Evolutionary conservation across 2,797 vertebrate species (phyloP).

Genomic region (Neosalanx taihuensis): DNA sequence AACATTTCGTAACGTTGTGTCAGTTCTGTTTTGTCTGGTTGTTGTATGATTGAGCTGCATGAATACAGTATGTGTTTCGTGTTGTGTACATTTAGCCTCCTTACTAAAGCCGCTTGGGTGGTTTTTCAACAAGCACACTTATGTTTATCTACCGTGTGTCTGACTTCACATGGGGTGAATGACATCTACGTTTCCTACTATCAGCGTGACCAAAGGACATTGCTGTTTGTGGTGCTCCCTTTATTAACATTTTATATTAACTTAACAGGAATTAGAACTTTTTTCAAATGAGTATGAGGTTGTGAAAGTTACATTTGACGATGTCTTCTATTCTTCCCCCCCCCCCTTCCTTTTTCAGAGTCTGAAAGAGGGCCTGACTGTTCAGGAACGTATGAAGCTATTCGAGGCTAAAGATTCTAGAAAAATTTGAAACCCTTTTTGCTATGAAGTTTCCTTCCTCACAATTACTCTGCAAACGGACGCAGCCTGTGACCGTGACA

Average conservation of each 20-base stretch:
- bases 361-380: constrained; percentile 96
- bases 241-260: not conserved
- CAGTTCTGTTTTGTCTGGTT: constrained; percentile 5
- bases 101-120: not conserved
- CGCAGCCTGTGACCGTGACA: not conserved
- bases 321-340: too few relatives aligned
- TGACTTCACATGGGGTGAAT: not conserved
- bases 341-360: constrained; percentile 73
- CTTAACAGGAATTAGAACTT: not conserved
- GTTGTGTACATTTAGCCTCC: not conserved
- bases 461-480: not conserved
- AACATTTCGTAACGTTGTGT: not conserved
- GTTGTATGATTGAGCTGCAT: too few relatives aligned
- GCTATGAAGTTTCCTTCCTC: constrained; percentile 23
- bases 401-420: constrained; percentile 96
- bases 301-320: not conserved
- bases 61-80: too few relatives aligned
- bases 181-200: not conserved
- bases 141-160: not conserved
- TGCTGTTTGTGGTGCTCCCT: too few relatives aligned
- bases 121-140: not conserved
- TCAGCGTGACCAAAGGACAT: not conserved
- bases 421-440: constrained; percentile 75
- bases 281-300: not conserved
- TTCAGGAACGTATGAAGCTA: constrained; percentile 97